These are phyloP conservation scores for Catharus ustulatus DNA, from an alignment of 2,797 vertebrate genomes.

Conservation along the genomic window DNA sequence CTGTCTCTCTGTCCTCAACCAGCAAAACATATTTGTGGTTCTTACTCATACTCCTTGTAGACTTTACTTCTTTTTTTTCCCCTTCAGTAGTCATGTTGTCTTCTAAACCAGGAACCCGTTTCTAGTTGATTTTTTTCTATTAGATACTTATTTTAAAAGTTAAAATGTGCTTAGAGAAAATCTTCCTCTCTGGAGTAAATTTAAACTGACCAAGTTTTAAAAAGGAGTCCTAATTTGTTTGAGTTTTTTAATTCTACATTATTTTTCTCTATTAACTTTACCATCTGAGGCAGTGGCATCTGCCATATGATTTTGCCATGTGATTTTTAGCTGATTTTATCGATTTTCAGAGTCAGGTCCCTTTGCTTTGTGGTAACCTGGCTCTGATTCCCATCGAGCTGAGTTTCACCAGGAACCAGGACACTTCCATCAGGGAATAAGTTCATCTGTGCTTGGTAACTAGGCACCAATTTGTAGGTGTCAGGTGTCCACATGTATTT, in stretches of 20 bases:
- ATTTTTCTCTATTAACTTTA: not conserved
- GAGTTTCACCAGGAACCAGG: not conserved
- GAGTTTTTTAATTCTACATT: not conserved
- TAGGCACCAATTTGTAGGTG: not conserved
- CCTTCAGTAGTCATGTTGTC: not conserved
- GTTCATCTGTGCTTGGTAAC: not conserved
- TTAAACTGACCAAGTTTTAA: not conserved
- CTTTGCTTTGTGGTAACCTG: not conserved
- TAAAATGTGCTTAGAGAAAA: not conserved
- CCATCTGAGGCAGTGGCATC: not conserved
- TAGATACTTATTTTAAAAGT: not conserved
- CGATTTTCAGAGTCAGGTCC: not conserved
- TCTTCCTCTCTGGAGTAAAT: not conserved
- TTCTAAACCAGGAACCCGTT: not conserved
- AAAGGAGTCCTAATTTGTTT: not conserved
- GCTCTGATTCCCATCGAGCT: fast-evolving
- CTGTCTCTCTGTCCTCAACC: not conserved
- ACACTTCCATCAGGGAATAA: not conserved
- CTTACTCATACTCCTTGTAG: not conserved
- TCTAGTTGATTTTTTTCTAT: not conserved
- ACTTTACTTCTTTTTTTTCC: not conserved
- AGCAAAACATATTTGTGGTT: not conserved
- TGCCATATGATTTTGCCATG: not conserved
- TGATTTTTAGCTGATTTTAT: not conserved
- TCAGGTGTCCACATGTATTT: not conserved